Evolutionary conservation across 2,888 invertebrate genomes (phyloP), one percentile per base, ranked within the genome.

Genomic region (Lamproptera curius): DNA sequence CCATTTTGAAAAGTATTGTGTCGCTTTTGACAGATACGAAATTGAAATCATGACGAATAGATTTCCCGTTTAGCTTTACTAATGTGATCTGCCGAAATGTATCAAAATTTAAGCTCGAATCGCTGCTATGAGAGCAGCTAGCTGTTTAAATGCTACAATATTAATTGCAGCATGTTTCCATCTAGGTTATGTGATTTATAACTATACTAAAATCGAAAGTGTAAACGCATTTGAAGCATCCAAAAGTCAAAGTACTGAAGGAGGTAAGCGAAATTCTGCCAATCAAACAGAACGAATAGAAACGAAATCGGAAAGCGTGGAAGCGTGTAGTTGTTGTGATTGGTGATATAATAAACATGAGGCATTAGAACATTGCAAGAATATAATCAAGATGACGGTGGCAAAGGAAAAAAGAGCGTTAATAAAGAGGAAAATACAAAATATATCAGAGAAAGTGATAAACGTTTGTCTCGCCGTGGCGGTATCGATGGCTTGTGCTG

Each of bases 401-500:
- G 17, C 60, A 1, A 67, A 71, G n/a, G n/a, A n/a, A 49, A 78
- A 70, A 53, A 76, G 67, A 48, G 46, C 67, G n/a, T n/a, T n/a
- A 6, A 63, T 54, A 49, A 65, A 70, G 45, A 64, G 48, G 38
- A 64, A 61, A 43, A 54, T 81, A 10, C 64, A 68, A 10, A 74
- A 58, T 31, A 52, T 79, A 28, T 57, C 70, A 8, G 75, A 80
- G 54, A 70, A 63, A 50, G 36, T 75, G 10, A 57, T 82, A 39
- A 73, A 74, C 51, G 63, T 62, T 8, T 73, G 74, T 45, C 52
- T 85, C 5, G 48, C 80, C 1, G 65, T 73, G 1, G 77, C 79
- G 0, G 65, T 81, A 35, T 68, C 77, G 8, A 57, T 82, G 28
- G 75, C 81, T 1, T 71, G 76, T 49, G 70, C 70, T 37, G 82